Conservation (phyloP, 2,888 invertebrate species). For the Empis stercorea region DNA sequence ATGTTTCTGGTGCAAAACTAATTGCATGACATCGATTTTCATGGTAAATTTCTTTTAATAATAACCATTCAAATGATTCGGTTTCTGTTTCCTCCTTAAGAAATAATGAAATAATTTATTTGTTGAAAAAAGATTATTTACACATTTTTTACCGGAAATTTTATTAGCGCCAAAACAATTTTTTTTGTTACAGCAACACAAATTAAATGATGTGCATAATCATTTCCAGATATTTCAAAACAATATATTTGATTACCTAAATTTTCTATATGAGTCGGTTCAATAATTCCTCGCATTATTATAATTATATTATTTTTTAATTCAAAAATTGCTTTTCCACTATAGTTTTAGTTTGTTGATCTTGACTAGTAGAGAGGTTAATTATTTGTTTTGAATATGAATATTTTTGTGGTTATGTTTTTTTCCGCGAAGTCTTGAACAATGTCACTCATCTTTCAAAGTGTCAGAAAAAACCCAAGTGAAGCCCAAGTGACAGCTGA, state of each 20-base stretch:
- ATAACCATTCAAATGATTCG: slow-evolving; percentile 41
- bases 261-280: slow-evolving; percentile 37
- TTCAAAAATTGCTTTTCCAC: too few species aligned
- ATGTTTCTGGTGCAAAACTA: slow-evolving; percentile 49
- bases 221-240: slow-evolving; percentile 48
- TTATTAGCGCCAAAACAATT: slow-evolving; percentile 42
- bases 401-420: too few species aligned
- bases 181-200: slow-evolving; percentile 45
- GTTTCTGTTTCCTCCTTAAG: slow-evolving; percentile 39
- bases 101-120: too few species aligned
- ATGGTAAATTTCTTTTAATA: slow-evolving; percentile 43
- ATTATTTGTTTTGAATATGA: too few species aligned
- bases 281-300: neutral
- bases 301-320: too few species aligned
- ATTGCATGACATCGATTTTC: slow-evolving; percentile 43
- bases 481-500: too few species aligned
- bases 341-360: neutral
- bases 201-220: slow-evolving; percentile 51
- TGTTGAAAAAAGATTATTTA: neutral
- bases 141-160: slow-evolving; percentile 39
- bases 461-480: too few species aligned
- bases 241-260: slow-evolving; percentile 42
- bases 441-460: too few species aligned
- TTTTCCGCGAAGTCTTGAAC: too few species aligned
- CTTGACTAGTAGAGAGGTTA: too few species aligned